A percentile compares a stretch with the other conserved stretches of the same genome.
Conservation (phyloP, 2,797 vertebrate genomes). For the Paratrypauchen microcephalus region DNA sequence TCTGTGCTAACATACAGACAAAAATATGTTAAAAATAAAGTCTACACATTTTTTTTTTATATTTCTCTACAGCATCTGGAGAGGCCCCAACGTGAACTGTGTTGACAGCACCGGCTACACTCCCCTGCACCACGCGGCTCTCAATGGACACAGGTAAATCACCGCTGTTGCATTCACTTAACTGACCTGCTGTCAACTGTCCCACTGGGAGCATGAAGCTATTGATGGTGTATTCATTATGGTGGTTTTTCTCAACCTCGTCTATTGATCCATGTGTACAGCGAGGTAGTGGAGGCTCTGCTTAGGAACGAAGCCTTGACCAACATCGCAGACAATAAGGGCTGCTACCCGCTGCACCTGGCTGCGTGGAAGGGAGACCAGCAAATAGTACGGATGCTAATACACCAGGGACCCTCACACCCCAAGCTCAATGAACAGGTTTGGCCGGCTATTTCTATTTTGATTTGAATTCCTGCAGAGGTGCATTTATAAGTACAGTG, state of each 20-base stretch:
- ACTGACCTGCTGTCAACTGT: constrained; percentile 10
- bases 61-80: constrained; percentile 90
- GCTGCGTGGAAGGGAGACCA: constrained; percentile 98
- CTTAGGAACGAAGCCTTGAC: constrained; percentile 93
- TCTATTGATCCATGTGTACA: constrained; percentile 47
- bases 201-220: constrained; percentile 43
- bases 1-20: no score
- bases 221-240: constrained; percentile 52
- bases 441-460: constrained; percentile 13
- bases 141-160: constrained; percentile 94
- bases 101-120: constrained; percentile 97
- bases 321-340: constrained; percentile 95
- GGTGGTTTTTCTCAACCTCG: constrained; percentile 8
- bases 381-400: constrained; percentile 91
- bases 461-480: neutral
- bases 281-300: constrained; percentile 92
- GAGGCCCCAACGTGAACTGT: constrained; percentile 97
- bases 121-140: constrained; percentile 93
- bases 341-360: constrained; percentile 96
- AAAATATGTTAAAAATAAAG: neutral
- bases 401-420: constrained; percentile 96
- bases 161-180: constrained; percentile 18
- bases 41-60: constrained; percentile 20
- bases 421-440: constrained; percentile 98
- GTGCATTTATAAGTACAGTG: neutral